Base-by-base conservation (phyloP, 2,797 vertebrate genomes). In the Choloepus didactylus region DNA sequence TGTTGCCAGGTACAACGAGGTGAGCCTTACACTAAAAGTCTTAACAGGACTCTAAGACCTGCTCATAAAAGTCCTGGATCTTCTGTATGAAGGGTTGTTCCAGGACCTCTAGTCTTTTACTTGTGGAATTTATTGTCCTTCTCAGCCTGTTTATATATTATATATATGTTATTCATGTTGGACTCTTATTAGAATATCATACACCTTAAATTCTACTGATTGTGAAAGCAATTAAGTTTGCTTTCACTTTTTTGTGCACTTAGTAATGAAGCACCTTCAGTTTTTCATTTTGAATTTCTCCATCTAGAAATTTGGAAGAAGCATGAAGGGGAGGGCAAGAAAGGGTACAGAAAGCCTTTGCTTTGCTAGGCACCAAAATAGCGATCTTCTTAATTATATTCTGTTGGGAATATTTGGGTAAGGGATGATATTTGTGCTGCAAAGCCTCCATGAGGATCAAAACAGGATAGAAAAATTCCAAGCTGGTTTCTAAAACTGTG, bases 101-200 rank as follows among this genome's bases (percentile, higher is more conserved):
- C 9, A 31, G 69, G 14, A 93, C 56, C 41, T 70, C 54, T 31
- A 67, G 21, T 35, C 9, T 94, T 85, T 91, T 31, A 69, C 27
- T 64, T 79, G 9, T 76, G 27, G 21, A 70, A 90, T 84, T 89
- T 59, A 84, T 62, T 94, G n/a, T 75, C 31, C 87, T 69, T 66
- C 44, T 91, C 11, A 38, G 18, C 11, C 25, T 64, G 23, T 64
- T 75, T 84, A 44, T 54, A 9, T 31, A 49, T 35, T 64, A 51
- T 81, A 67, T 60, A 35, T 35, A 35, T 69, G n/a, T 70, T 60
- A 76, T n/a, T 86, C 9, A 67, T 31, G 72, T 92, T 54, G 56
- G 29, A 72, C 31, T 88, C n/a, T 72, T 6, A 49, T 25, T n/a
- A 76, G 44, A 89, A 72, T 73, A 59, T 35, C 41, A 75, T 46